These are phyloP conservation scores for Furcula furcula DNA, from an alignment of 2,888 invertebrate species.

Conservation along the genomic window DNA sequence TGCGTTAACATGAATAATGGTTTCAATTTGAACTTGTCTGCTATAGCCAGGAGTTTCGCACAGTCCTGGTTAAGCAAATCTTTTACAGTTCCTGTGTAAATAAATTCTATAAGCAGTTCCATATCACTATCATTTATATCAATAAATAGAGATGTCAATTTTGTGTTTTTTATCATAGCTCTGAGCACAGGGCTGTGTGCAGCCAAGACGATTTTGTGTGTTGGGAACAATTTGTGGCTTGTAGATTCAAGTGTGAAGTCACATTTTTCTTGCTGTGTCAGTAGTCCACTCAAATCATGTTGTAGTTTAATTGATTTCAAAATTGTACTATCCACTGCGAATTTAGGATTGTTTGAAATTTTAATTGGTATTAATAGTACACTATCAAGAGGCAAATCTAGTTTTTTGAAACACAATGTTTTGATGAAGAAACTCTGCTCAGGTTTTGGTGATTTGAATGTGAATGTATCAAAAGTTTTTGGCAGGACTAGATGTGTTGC, in stretches of 20 bases:
- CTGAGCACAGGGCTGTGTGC: constrained; percentile 56
- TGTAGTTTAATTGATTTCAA: constrained; percentile 51
- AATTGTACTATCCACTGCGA: constrained; percentile 36
- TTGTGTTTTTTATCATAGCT: constrained; percentile 39
- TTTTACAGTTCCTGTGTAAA: constrained; percentile 58
- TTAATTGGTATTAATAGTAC: constrained; percentile 52
- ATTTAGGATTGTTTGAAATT: constrained; percentile 42
- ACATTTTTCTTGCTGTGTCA: constrained; percentile 43
- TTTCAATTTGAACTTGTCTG: constrained; percentile 46
- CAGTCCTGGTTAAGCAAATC: constrained; percentile 48
- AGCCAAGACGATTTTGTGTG: constrained; percentile 58
- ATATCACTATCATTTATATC: constrained; percentile 53
- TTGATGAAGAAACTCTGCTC: constrained; percentile 52
- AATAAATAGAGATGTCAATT: constrained; percentile 32
- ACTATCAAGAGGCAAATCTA: constrained; percentile 28
- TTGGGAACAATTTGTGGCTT: constrained; percentile 42
- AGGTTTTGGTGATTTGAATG: constrained; percentile 38
- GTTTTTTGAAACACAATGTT: constrained; percentile 46
- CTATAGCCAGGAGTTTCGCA: constrained; percentile 47
- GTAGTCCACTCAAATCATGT: constrained; percentile 43
- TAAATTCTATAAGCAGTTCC: constrained; percentile 54
- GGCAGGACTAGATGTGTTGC: constrained; percentile 23
- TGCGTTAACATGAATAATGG: constrained; percentile 46
- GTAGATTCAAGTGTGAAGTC: constrained; percentile 53
- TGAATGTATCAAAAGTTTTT: constrained; percentile 31